phyloP scores from a whole-genome alignment of 2,113 vertebrate genomes.

The Pelusios castaneus region DNA sequence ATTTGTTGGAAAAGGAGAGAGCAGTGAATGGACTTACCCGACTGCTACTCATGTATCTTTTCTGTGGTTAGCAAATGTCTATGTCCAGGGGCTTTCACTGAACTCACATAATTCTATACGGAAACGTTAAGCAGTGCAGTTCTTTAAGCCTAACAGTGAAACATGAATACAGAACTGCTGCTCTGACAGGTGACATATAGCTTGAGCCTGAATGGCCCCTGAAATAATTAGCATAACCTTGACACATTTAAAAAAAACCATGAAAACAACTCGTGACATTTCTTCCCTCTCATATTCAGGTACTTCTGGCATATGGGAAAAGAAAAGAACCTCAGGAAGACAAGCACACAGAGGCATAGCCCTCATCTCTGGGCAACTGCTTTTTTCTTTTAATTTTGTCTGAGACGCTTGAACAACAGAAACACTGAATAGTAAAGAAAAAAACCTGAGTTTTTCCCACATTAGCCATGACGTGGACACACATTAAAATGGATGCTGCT shows the following conservation, averaged over 20 bases:
- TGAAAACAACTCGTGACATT: neutral
- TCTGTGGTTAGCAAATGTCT: neutral
- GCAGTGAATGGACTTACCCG: neutral
- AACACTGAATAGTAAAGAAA: neutral
- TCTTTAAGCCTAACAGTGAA: too few relatives aligned
- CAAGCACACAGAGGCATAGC: neutral
- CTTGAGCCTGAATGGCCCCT: neutral
- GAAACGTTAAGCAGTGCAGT: too few relatives aligned
- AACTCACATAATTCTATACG: neutral
- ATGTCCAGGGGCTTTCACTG: neutral
- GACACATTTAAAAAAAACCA: neutral
- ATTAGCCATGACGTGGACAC: fast-evolving
- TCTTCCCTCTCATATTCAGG: neutral
- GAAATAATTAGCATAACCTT: neutral
- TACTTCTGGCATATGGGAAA: neutral
- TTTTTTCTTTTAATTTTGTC: neutral
- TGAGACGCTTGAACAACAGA: neutral
- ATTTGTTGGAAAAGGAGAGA: neutral
- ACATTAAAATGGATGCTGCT: neutral
- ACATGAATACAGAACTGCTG: neutral
- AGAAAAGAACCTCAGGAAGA: neutral
- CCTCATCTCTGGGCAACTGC: neutral
- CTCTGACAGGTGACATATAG: neutral
- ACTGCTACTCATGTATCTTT: neutral
- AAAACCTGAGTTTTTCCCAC: neutral